phyloP scores from a whole-genome alignment of 2,888 invertebrate species.

The Julus scanicus region DNA sequence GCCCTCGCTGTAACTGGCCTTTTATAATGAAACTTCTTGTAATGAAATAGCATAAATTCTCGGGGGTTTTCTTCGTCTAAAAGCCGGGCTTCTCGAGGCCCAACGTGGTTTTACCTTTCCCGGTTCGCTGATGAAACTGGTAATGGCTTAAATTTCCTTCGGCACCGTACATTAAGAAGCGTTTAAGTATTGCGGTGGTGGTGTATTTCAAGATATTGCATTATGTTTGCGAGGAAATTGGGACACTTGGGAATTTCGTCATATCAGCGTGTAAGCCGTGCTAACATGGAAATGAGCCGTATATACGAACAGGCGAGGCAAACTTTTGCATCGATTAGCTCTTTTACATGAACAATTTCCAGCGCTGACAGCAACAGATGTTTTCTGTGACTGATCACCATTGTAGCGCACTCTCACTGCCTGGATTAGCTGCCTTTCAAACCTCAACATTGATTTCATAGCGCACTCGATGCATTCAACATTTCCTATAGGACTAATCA shows the following conservation, averaged over 20 bases:
- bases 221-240: background rate
- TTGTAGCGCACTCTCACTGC: background rate
- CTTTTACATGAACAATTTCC: background rate
- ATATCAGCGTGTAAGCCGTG: background rate
- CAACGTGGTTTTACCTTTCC: conserved; percentile 22
- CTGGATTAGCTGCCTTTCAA: conserved; percentile 40
- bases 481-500: conserved; percentile 24
- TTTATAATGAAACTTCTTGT: background rate
- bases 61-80: background rate
- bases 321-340: conserved; percentile 40
- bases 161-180: conserved; percentile 18
- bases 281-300: background rate
- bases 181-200: conserved; percentile 39
- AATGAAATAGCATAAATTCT: background rate
- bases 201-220: background rate
- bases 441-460: conserved; percentile 32
- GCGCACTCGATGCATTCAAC: background rate
- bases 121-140: conserved; percentile 26
- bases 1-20: background rate
- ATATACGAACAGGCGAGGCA: background rate
- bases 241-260: background rate
- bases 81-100: background rate
- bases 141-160: conserved; percentile 40
- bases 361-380: conserved; percentile 44
- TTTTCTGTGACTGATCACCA: conserved; percentile 40